Evolutionary conservation across 2,888 invertebrate species (phyloP).

Genomic region (Apocheima hispidaria): DNA sequence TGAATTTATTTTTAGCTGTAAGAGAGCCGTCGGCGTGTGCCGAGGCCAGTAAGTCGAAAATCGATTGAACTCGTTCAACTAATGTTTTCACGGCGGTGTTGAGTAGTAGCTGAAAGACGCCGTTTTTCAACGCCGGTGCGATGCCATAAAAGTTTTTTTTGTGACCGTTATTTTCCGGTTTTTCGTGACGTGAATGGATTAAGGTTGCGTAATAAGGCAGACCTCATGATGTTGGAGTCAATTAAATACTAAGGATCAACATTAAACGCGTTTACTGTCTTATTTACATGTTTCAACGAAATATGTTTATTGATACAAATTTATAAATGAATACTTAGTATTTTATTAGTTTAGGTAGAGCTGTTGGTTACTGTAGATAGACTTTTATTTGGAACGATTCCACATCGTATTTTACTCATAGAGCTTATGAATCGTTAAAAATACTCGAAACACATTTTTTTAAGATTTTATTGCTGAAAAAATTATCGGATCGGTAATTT

Average conservation of each 20-base stretch:
- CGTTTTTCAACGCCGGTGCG: conserved; percentile 56
- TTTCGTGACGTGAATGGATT: conserved; percentile 47
- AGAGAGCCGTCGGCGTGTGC: conserved; percentile 37
- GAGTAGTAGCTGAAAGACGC: conserved; percentile 73
- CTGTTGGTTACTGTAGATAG: not conserved
- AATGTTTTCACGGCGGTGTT: conserved; percentile 80
- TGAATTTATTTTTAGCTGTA: conserved; percentile 37
- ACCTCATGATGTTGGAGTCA: not conserved
- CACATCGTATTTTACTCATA: too few relatives aligned
- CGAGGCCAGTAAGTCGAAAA: conserved; percentile 69
- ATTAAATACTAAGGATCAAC: not conserved
- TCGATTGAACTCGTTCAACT: conserved; percentile 75
- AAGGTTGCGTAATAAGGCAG: conserved; percentile 64
- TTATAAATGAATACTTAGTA: too few relatives aligned
- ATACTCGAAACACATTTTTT: too few relatives aligned
- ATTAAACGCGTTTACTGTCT: not conserved
- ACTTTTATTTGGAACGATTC: not conserved
- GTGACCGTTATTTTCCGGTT: conserved; percentile 53
- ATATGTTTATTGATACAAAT: too few relatives aligned
- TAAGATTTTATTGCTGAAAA: not conserved
- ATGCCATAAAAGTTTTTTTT: conserved; percentile 74
- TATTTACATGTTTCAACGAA: too few relatives aligned
- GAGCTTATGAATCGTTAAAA: not conserved
- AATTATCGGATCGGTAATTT: not conserved
- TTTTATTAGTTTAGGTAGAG: not conserved